phyloP scores from a whole-genome alignment of 2,797 vertebrate species.

The Leuciscus waleckii region DNA sequence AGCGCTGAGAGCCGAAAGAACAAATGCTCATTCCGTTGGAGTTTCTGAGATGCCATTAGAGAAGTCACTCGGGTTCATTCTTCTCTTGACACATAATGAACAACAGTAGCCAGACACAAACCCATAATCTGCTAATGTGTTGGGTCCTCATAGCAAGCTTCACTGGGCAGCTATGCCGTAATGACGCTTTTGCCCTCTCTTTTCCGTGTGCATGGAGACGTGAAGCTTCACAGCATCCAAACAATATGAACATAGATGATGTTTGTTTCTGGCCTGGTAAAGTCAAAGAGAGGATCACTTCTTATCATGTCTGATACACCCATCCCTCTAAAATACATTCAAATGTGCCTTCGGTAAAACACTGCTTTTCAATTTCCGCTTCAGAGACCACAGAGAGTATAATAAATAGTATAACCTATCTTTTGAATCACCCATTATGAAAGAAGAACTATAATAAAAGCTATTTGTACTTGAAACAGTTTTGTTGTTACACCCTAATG shows the following conservation, averaged over 20 bases:
- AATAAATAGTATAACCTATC: neutral
- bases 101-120: constrained; percentile 61
- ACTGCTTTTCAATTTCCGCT: neutral
- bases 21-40: constrained; percentile 4
- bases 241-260: constrained; percentile 47
- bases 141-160: constrained; percentile 65
- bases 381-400: neutral
- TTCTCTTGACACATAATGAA: constrained; percentile 66
- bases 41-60: constrained; percentile 58
- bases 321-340: constrained; percentile 28
- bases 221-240: constrained; percentile 43
- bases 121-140: constrained; percentile 68
- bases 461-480: neutral
- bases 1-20: constrained; percentile 8
- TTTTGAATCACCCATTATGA: neutral
- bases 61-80: constrained; percentile 59
- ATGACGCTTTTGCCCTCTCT: constrained; percentile 48
- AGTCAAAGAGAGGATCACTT: constrained; percentile 22
- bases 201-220: constrained; percentile 44
- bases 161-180: constrained; percentile 63
- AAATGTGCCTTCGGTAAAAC: constrained; percentile 3
- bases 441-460: neutral
- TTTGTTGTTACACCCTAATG: neutral
- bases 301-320: constrained; percentile 23
- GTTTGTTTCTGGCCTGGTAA: constrained; percentile 35